Evolutionary conservation across 2,113 vertebrate genomes (phyloP).

Genomic region (Neotoma lepida): DNA sequence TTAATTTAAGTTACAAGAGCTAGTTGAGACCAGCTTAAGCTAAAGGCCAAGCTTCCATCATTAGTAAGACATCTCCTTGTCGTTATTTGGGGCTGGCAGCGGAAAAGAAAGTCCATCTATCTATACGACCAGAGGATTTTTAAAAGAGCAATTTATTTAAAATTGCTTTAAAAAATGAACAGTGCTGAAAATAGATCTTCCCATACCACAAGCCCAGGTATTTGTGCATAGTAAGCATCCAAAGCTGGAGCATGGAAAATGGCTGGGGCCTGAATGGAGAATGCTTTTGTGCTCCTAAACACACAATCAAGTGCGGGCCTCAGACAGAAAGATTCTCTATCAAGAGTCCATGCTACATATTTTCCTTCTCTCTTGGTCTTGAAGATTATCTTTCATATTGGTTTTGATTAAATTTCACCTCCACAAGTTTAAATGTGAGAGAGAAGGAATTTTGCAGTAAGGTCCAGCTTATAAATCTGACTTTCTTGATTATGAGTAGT

Average conservation of each 20-base stretch:
- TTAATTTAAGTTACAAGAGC: not conserved
- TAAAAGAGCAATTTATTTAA: conserved; percentile 24
- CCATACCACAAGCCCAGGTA: too few relatives aligned
- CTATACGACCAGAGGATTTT: not conserved
- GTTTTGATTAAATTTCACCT: conserved; percentile 23
- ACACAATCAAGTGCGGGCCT: not conserved
- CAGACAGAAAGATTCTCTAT: not conserved
- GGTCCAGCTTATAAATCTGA: not conserved
- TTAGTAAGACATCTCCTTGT: not conserved
- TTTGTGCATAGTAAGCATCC: not conserved
- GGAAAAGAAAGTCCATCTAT: not conserved
- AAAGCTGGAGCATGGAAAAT: not conserved
- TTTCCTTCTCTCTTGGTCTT: not conserved
- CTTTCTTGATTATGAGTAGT: not conserved
- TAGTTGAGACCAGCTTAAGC: not conserved
- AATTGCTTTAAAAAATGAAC: not conserved
- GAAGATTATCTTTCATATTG: not conserved
- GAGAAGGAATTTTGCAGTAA: not conserved
- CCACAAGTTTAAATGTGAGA: not conserved
- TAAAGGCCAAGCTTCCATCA: not conserved
- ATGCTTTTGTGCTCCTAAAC: not conserved
- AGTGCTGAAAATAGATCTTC: not conserved
- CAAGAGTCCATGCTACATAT: not conserved
- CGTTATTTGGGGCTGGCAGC: not conserved
- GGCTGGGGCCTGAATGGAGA: not conserved